A percentile compares a stretch with the other conserved stretches of the same genome.
Conservation (phyloP, 2,888 invertebrate species). For the Trissonchulus latispiculum region DNA sequence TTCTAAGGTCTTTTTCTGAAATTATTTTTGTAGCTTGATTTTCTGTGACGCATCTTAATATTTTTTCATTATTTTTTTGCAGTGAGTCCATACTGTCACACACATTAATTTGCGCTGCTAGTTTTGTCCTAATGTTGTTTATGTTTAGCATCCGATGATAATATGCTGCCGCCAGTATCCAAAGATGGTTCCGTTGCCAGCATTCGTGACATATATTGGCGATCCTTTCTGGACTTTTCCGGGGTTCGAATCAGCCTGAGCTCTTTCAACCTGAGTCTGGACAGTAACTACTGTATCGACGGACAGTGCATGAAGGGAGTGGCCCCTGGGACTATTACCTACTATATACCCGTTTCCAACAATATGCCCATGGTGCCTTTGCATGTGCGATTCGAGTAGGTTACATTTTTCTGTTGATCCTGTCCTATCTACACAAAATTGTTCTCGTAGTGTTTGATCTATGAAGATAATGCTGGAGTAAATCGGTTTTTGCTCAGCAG, state of each 20-base stretch:
- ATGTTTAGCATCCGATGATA: too few relatives aligned
- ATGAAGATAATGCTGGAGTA: too few relatives aligned
- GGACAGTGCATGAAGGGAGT: not conserved
- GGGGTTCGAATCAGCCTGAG: not conserved
- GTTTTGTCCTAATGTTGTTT: too few relatives aligned
- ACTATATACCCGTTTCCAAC: constrained; percentile 65
- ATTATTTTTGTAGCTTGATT: too few relatives aligned
- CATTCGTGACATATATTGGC: not conserved
- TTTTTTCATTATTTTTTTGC: not conserved
- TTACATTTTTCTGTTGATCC: not conserved
- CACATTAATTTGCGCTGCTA: too few relatives aligned
- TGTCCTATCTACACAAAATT: too few relatives aligned
- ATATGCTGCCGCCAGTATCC: too few relatives aligned
- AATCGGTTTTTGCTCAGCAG: too few relatives aligned
- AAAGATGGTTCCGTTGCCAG: not conserved
- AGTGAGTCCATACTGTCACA: not conserved
- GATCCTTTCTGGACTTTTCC: not conserved
- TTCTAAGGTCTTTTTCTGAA: too few relatives aligned
- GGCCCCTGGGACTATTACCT: constrained; percentile 54
- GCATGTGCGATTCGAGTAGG: constrained; percentile 64
- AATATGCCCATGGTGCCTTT: constrained; percentile 59
- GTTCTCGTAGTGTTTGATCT: too few relatives aligned
- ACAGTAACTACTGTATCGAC: constrained; percentile 18
- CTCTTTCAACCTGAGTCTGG: constrained; percentile 15
- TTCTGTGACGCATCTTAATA: too few relatives aligned